Conservation (phyloP, 2,113 vertebrate species). For the Oenanthe oenanthe region DNA sequence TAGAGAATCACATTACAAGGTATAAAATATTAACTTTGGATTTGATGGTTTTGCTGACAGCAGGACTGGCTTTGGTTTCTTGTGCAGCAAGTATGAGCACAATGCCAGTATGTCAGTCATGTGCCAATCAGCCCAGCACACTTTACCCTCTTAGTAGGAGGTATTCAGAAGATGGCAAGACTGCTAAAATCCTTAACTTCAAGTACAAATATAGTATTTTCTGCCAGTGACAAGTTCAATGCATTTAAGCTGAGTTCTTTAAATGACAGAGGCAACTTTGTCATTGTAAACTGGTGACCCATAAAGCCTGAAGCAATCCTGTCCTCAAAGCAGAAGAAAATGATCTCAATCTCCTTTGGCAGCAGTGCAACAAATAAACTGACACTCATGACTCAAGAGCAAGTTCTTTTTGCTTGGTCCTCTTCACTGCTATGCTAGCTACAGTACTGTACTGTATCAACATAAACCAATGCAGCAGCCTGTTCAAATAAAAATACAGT, state of each 20-base stretch:
- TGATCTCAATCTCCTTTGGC: neutral
- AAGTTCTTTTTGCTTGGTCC: neutral
- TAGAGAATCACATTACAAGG: neutral
- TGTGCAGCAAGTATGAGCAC: neutral
- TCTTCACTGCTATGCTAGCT: neutral
- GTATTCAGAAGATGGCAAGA: neutral
- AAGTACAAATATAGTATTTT: neutral
- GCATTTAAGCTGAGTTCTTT: neutral
- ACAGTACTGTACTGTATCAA: neutral
- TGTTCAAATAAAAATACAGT: neutral
- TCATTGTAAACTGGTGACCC: neutral
- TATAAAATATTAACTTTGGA: neutral
- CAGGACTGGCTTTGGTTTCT: neutral
- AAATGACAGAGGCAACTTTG: neutral
- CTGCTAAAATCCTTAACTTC: neutral
- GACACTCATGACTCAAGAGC: neutral
- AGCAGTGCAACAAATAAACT: neutral
- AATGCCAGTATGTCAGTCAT: neutral
- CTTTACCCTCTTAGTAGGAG: neutral
- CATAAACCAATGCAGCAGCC: neutral
- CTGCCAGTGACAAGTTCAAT: neutral
- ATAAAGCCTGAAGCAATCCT: neutral
- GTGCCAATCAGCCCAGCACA: rapidly evolving
- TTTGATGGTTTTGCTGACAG: neutral
- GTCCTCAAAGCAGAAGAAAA: neutral